Evolutionary conservation across 2,797 vertebrate species (phyloP), one percentile per base, ranked within the genome.

Genomic region (Acrocephalus scirpaceus): DNA sequence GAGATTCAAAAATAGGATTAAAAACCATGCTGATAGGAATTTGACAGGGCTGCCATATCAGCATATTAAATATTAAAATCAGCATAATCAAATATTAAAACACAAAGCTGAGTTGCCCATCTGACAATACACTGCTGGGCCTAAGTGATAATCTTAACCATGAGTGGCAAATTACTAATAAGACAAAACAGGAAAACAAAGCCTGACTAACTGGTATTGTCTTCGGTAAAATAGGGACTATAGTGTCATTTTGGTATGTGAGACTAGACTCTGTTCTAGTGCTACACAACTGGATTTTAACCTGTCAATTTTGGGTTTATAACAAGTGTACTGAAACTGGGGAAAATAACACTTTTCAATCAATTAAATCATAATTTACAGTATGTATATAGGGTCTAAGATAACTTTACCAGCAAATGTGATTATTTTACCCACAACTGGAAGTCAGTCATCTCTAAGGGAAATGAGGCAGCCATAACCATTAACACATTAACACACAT

Each of bases 1-100:
- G 4, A 66, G 26, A 17, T 69, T 86, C 20, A 54, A 88, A 91
- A 77, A 50, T 1, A 51, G 13, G 16, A 72, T 53, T 66, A 48
- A 79, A 94, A 61, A 8, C 15, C 56, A 58, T 18, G 23, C 20
- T 58, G 27, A 83, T 1, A 64, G 40, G 34, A 88, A 75, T 74
- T 40, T 40, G 27, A 65, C 5, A 61, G 29, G 27, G 30, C 34
- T 57, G 30, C 27, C 38, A 3, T 47, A 56, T 13, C 65, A 77
- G 42, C 21, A 80, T n/a, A n/a, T n/a, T n/a, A n/a, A n/a, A n/a
- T n/a, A n/a, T n/a, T n/a, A n/a, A n/a, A n/a, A n/a, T n/a, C n/a
- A n/a, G n/a, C n/a, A n/a, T n/a, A n/a, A n/a, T n/a, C n/a, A 92
- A 92, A 48, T 26, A 21, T 83, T 71, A 47, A 92, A 57, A 60